These are phyloP conservation scores for Megalurothrips usitatus DNA, from an alignment of 2,888 invertebrate genomes.

Conservation along the genomic window DNA sequence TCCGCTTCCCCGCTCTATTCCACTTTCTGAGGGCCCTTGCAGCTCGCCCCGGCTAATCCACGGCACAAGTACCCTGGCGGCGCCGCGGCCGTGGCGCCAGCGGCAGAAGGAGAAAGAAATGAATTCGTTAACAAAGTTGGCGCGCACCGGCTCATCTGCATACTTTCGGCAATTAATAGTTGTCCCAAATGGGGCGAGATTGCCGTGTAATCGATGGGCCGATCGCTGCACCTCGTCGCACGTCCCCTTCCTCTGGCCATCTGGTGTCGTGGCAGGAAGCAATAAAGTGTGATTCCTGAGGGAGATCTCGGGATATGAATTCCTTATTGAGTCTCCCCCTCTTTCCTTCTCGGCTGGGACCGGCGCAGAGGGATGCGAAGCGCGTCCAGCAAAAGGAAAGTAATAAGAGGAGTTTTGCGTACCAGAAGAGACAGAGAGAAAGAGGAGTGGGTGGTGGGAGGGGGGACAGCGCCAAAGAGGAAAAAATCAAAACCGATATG, in stretches of 20 bases:
- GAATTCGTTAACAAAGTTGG: neutral
- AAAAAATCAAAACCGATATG: no score
- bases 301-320: neutral
- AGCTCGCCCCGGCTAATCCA: neutral
- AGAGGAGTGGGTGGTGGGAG: neutral
- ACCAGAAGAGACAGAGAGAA: neutral
- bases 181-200: neutral
- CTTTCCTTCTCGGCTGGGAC: neutral
- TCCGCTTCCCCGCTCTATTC: neutral
- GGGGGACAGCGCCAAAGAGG: no score
- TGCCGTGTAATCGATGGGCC: conserved; percentile 3
- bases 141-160: neutral
- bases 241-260: no score
- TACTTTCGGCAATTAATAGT: conserved; percentile 14
- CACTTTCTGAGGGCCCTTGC: neutral
- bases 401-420: neutral
- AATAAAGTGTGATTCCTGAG: neutral
- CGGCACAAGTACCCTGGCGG: neutral
- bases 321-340: neutral
- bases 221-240: neutral
- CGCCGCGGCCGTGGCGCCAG: no score
- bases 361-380: neutral
- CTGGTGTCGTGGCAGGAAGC: neutral
- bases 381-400: neutral
- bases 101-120: conserved; percentile 12